Evolutionary conservation across 2,888 invertebrate species (phyloP), one percentile per base, ranked within the genome.

Genomic region (Eulithis prunata): DNA sequence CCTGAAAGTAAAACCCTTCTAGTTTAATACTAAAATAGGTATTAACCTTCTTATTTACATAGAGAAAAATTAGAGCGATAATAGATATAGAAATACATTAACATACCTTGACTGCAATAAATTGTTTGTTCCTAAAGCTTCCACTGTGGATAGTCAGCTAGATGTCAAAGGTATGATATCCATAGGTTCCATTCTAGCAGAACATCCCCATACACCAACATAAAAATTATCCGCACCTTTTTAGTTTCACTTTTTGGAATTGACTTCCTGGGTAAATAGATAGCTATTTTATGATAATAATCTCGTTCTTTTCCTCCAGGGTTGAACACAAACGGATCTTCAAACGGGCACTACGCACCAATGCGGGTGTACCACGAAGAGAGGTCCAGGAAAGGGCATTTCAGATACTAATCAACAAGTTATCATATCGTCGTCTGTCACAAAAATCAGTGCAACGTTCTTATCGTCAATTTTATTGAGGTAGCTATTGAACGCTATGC

Each of bases 311-410:
- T 47, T 28, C 0, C 38, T 54, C 8, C 87, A 96, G 96, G 95
- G 71, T 90, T 95, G 85, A 95, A 95, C 80, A 88, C 94, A 32
- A 95, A 95, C 73, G 93, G 93, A 60, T 87, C 86, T 32, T 88
- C 94, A 3, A 96, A 95, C 78, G 96, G 96, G 60, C 95, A 94
- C 70, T 97, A 97, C 81, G 96, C 97, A 13, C 97, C 97, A 1
- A 94, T 97, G 82, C 93, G 96, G 75, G 96, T 97, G 11, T 97
- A 97, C 81, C 97, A 97, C 87, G 97, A 97, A 80, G 96, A 96
- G 78, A 94, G 96, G 78, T 96, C 96, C 70, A 95, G 95, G 81
- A 97, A 97, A 87, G 96, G 96, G 68, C 96, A 97, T 83, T 97
- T 97, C 92, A 95, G 96, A 85, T 97, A 97, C 87, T 97, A 94